These are phyloP conservation scores for Monochamus saltuarius DNA, from an alignment of 1,140 invertebrate species.

Conservation along the genomic window DNA sequence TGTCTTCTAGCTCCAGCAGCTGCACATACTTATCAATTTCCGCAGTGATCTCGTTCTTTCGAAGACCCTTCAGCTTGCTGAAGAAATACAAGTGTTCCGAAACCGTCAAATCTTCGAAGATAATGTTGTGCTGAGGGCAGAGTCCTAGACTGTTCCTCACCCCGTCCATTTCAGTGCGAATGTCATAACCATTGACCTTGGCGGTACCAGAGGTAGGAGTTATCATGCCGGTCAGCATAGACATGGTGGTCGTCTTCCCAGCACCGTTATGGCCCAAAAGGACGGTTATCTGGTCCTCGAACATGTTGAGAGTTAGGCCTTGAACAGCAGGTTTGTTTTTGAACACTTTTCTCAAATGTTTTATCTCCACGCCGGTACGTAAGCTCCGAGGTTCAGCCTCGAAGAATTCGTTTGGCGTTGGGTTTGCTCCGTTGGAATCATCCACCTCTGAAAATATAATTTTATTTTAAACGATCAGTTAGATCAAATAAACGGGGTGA, in stretches of 20 bases:
- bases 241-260: constrained; percentile 76
- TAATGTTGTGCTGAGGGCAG: constrained; percentile 94
- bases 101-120: constrained; percentile 89
- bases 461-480: no score
- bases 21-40: constrained; percentile 65
- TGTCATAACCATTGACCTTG: constrained; percentile 55
- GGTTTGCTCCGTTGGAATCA: constrained; percentile 7
- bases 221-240: constrained; percentile 74
- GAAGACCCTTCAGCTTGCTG: constrained; percentile 72
- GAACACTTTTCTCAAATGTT: constrained; percentile 62
- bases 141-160: constrained; percentile 75
- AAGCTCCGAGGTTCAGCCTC: constrained; percentile 41
- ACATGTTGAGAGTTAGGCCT: constrained; percentile 66
- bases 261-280: constrained; percentile 78
- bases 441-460: constrained; percentile 22
- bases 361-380: constrained; percentile 63
- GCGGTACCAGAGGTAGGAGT: constrained; percentile 58
- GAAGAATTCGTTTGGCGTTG: constrained; percentile 30
- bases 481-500: no score
- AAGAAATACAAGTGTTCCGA: constrained; percentile 89
- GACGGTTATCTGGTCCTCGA: constrained; percentile 64
- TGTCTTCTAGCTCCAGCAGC: constrained; percentile 65
- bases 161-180: constrained; percentile 55
- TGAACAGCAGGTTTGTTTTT: constrained; percentile 59
- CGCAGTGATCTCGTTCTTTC: constrained; percentile 53